phyloP scores from a whole-genome alignment of 2,113 vertebrate genomes.

The Montifringilla adamsi region DNA sequence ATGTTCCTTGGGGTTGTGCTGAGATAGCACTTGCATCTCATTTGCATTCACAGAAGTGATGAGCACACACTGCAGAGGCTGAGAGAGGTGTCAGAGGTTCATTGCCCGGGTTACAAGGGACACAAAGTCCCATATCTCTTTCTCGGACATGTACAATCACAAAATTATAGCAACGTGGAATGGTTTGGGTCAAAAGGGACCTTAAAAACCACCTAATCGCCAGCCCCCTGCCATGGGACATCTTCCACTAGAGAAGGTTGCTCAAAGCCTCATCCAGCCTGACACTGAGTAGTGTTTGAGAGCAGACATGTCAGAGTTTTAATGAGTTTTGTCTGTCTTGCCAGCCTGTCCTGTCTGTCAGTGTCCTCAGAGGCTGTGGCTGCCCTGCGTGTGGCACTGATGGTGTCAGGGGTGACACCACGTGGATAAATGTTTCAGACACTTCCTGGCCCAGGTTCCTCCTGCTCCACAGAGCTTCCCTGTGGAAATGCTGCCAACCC shows the following conservation, averaged over 20 bases:
- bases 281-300: rapidly evolving
- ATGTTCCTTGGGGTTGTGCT: background rate
- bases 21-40: background rate
- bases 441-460: background rate
- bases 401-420: rapidly evolving
- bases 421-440: background rate
- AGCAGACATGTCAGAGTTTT: background rate
- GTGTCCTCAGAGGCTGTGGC: background rate
- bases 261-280: no score
- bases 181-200: background rate
- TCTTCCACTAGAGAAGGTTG: background rate
- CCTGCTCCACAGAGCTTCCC: background rate
- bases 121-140: rapidly evolving
- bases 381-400: background rate
- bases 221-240: background rate
- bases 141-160: background rate
- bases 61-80: background rate
- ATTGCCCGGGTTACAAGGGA: background rate
- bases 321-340: background rate
- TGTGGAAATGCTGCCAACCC: background rate
- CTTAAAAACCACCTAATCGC: background rate
- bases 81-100: background rate
- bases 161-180: background rate
- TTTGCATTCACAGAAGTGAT: background rate
- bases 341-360: rapidly evolving